Conservation (phyloP, 2,888 invertebrate species). For the Phymatocera aterrima region DNA sequence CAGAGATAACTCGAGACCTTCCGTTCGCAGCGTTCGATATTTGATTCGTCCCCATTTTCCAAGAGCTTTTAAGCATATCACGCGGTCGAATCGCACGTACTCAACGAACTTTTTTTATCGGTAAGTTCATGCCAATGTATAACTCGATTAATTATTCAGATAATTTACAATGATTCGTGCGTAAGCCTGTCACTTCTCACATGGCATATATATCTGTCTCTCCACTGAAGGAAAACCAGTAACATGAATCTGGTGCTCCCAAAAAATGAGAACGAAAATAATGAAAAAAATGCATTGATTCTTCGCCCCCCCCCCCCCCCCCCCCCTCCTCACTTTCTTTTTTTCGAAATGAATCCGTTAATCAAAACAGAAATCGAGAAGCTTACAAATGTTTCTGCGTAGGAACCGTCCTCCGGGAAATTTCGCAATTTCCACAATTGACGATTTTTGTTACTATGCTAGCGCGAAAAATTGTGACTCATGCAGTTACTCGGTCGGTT, state of each 20-base stretch:
- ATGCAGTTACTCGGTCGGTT: too few species aligned
- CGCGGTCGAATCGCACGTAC: background rate
- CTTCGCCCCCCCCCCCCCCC: too few species aligned
- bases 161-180: conserved; percentile 39
- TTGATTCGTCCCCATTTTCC: background rate
- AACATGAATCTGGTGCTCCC: background rate
- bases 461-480: too few species aligned
- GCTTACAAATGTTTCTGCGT: too few species aligned
- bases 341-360: too few species aligned
- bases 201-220: background rate
- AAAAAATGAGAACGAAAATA: background rate
- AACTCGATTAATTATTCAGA: conserved; percentile 34
- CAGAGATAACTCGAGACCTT: too few species aligned
- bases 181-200: conserved; percentile 10
- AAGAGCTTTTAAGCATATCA: conserved; percentile 3
- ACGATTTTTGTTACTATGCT: too few species aligned
- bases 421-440: too few species aligned
- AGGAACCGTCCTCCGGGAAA: too few species aligned
- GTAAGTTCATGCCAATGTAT: conserved; percentile 1
- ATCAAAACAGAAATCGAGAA: too few species aligned
- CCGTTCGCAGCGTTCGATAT: background rate
- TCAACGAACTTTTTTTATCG: background rate
- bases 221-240: background rate
- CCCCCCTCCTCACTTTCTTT: too few species aligned
- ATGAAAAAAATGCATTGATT: background rate